Evolutionary conservation across 1,140 invertebrate genomes (phyloP).

Genomic region (Grapholita molesta): DNA sequence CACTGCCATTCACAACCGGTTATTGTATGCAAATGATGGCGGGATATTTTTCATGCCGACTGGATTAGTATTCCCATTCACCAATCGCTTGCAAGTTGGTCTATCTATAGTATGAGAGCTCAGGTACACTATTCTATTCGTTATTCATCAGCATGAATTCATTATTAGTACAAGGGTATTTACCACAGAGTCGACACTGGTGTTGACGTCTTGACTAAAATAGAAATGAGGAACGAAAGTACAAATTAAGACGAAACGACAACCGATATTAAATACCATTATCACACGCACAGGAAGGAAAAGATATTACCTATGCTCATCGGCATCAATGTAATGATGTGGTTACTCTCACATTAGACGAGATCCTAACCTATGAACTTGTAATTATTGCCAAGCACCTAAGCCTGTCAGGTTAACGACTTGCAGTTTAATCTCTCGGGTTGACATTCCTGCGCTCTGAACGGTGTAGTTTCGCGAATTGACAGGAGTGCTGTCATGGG

Average conservation of each 20-base stretch:
- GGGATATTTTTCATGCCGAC: constrained; percentile 55
- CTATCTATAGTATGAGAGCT: not conserved
- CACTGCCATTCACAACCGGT: constrained; percentile 55
- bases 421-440: constrained; percentile 9
- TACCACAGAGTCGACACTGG: not conserved
- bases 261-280: not conserved
- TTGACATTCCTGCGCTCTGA: not conserved
- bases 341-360: not conserved
- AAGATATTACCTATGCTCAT: not conserved
- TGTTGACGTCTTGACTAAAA: not conserved
- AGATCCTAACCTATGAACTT: not conserved
- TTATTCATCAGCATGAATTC: not conserved
- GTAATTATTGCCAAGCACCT: constrained; percentile 25
- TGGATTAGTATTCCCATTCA: constrained; percentile 49
- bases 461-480: not conserved
- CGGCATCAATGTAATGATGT: not conserved
- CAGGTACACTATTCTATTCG: not conserved
- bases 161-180: not conserved
- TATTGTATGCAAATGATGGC: constrained; percentile 65
- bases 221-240: not conserved
- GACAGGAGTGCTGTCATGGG: not conserved
- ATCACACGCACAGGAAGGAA: too few relatives aligned
- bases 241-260: not conserved
- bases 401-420: constrained; percentile 9
- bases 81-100: constrained; percentile 23